Conservation (phyloP, 37 sponge, comb jelly and placozoan species). For the Haliclona indistincta region DNA sequence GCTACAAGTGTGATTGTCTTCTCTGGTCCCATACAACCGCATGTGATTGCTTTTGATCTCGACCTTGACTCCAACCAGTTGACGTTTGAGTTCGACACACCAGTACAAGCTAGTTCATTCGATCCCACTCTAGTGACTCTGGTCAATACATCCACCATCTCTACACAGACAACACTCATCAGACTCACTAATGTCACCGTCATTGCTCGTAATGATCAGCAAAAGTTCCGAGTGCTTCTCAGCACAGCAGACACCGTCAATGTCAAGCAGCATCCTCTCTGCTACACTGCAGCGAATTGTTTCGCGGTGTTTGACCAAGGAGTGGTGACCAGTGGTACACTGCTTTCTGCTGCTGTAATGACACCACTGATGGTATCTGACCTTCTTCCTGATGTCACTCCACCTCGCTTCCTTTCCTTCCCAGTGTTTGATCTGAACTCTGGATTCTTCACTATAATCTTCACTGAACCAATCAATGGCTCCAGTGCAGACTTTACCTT, state of each 20-base stretch:
- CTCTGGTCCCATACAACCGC: constrained; percentile 2
- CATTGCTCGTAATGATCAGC: background rate
- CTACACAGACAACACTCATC: background rate
- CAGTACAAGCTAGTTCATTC: constrained; percentile 14
- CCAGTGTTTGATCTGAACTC: constrained; percentile 32
- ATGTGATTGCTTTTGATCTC: constrained; percentile 34
- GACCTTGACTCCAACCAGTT: constrained; percentile 31
- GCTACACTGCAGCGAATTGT: constrained; percentile 28
- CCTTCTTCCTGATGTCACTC: constrained; percentile 31
- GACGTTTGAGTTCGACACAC: constrained; percentile 12
- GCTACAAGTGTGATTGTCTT: background rate
- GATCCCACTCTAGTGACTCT: constrained; percentile 4
- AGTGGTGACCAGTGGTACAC: background rate
- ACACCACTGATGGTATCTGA: constrained; percentile 2
- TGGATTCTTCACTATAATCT: constrained; percentile 34
- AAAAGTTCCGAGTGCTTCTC: constrained; percentile 7
- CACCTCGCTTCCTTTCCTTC: constrained; percentile 22
- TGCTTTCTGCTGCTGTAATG: background rate
- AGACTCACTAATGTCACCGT: background rate
- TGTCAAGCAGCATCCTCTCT: constrained; percentile 19
- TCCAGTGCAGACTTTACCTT: constrained; percentile 16
- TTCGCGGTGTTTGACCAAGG: constrained; percentile 13
- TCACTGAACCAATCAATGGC: constrained; percentile 39
- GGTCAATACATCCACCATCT: constrained; percentile 2
- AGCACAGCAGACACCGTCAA: constrained; percentile 3